These are phyloP conservation scores for Piezodorus guildinii DNA, from an alignment of 1,140 invertebrate genomes.

Conservation along the genomic window DNA sequence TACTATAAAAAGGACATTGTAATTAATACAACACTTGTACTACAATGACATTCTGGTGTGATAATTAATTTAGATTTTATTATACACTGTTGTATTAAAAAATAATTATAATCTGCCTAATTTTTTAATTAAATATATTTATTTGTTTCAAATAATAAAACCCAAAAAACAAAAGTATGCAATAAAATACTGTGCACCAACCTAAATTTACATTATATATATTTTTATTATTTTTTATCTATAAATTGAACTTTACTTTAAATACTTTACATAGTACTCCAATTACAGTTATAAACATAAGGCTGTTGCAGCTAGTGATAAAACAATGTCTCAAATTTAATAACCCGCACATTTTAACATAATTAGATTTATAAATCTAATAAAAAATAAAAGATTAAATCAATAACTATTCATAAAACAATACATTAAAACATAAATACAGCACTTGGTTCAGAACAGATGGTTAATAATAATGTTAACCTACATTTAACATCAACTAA, in stretches of 20 bases:
- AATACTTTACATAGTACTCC: slow-evolving; percentile 1
- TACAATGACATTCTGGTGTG: background rate
- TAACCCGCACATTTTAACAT: slow-evolving; percentile 16
- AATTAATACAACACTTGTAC: slow-evolving; percentile 1
- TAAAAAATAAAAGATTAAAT: slow-evolving; percentile 12
- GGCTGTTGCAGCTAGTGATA: slow-evolving; percentile 15
- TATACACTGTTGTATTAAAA: slow-evolving; percentile 3
- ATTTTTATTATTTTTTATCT: background rate
- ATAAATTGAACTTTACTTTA: background rate
- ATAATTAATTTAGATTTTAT: background rate
- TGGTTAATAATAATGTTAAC: slow-evolving; percentile 1
- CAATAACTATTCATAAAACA: slow-evolving; percentile 12
- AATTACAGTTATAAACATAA: background rate
- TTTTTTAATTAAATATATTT: slow-evolving; percentile 10
- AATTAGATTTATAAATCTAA: slow-evolving; percentile 18
- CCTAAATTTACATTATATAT: slow-evolving; percentile 4
- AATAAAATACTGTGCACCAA: slow-evolving; percentile 12
- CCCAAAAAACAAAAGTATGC: slow-evolving; percentile 1
- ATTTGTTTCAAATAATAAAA: slow-evolving; percentile 6
- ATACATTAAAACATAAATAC: slow-evolving; percentile 14
- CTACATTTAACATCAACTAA: slow-evolving; percentile 12
- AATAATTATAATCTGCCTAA: slow-evolving; percentile 11
- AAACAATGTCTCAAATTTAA: slow-evolving; percentile 11
- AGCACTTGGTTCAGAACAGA: slow-evolving; percentile 10
- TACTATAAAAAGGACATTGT: background rate